These are phyloP conservation scores for Scopus umbretta DNA, from an alignment of 2,113 vertebrate species.

Conservation along the genomic window DNA sequence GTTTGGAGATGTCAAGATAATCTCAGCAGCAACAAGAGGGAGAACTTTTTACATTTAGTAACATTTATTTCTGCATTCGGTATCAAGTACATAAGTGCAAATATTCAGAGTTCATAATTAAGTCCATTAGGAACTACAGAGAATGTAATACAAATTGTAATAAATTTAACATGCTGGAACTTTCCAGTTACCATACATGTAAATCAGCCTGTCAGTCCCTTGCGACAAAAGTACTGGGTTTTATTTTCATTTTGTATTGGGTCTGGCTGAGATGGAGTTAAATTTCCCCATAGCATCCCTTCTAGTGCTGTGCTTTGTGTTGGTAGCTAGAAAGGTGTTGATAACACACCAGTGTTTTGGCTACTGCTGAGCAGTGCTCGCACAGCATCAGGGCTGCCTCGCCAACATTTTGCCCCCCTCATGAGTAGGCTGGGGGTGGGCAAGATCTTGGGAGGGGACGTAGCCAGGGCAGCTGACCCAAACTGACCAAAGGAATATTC, in stretches of 20 bases:
- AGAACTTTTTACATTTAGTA: constrained; percentile 83
- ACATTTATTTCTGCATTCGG: constrained; percentile 99
- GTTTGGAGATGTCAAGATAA: not conserved
- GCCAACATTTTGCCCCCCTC: no score
- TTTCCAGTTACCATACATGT: constrained; percentile 87
- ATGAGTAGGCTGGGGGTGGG: no score
- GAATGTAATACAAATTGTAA: constrained; percentile 95
- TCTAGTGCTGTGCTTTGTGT: no score
- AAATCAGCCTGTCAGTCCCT: constrained; percentile 87
- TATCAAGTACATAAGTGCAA: constrained; percentile 99
- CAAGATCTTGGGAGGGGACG: no score
- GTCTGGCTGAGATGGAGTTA: no score
- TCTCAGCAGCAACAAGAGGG: not conserved
- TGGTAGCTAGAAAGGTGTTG: no score
- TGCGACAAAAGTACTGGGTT: constrained; percentile 85
- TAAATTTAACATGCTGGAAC: constrained; percentile 92
- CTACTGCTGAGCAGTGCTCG: no score
- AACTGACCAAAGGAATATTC: no score
- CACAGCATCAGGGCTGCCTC: no score
- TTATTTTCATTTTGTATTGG: constrained; percentile 15
- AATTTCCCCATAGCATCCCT: no score
- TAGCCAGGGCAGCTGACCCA: no score
- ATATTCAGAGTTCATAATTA: constrained; percentile 94
- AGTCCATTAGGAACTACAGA: constrained; percentile 90
- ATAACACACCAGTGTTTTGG: no score